Evolutionary conservation across 1,140 invertebrate genomes (phyloP).

Genomic region (Scaptodrosophila lebanonensis): DNA sequence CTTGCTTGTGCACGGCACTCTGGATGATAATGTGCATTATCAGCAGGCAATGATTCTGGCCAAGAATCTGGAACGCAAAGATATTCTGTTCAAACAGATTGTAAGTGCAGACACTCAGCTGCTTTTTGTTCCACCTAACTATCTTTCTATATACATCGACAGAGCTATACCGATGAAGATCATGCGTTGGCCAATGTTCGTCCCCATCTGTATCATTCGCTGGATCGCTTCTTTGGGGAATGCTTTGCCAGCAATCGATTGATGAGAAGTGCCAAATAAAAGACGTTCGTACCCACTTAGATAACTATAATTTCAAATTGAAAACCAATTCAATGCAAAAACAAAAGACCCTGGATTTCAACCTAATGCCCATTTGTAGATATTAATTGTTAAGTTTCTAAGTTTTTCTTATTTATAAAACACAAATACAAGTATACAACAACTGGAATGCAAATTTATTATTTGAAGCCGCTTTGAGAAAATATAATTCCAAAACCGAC

Average conservation of each 20-base stretch:
- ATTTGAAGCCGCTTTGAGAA: no score
- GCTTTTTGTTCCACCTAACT: background rate
- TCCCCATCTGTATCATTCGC: constrained; percentile 91
- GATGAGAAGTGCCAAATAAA: constrained; percentile 57
- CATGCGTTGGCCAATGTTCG: constrained; percentile 88
- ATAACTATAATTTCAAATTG: constrained; percentile 36
- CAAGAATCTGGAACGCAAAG: constrained; percentile 88
- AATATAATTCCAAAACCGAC: no score
- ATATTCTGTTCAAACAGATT: constrained; percentile 93
- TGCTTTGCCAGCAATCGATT: constrained; percentile 80
- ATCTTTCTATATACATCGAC: constrained; percentile 63
- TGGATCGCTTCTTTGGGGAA: constrained; percentile 91
- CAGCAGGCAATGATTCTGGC: constrained; percentile 95
- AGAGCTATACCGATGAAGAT: constrained; percentile 96
- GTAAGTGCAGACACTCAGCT: constrained; percentile 78
- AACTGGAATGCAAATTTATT: no score
- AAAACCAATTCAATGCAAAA: constrained; percentile 25
- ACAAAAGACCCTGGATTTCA: no score
- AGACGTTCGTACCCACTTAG: constrained; percentile 40
- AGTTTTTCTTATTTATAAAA: no score
- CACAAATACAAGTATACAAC: no score
- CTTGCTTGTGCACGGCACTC: constrained; percentile 92
- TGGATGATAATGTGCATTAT: constrained; percentile 97
- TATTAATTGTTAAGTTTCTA: no score
- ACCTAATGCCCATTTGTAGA: no score